Percentiles rank a stretch among this genome's conserved stretches.
These are phyloP conservation scores for Chaetodon trifasciatus DNA, from an alignment of 2,797 vertebrate species.

Conservation along the genomic window DNA sequence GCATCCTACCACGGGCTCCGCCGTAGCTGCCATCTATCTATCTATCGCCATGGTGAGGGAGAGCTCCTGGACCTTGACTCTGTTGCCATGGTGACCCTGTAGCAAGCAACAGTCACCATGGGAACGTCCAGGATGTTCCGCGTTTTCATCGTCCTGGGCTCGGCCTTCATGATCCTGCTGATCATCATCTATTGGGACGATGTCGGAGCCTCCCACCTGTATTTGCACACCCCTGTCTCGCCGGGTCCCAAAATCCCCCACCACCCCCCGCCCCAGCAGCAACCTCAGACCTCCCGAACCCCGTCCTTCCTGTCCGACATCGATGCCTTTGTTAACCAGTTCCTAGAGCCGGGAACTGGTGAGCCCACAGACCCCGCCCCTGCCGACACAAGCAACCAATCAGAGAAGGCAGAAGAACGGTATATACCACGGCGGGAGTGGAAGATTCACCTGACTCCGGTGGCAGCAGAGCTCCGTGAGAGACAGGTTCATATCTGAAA, in stretches of 20 bases:
- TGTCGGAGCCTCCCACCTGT: constrained; percentile 91
- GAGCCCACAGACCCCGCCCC: constrained; percentile 81
- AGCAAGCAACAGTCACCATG: constrained; percentile 87
- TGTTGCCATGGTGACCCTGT: constrained; percentile 80
- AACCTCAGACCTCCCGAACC: constrained; percentile 54
- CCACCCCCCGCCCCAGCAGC: constrained; percentile 70
- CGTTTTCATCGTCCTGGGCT: constrained; percentile 92
- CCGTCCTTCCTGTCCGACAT: constrained; percentile 86
- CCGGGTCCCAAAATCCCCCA: constrained; percentile 83
- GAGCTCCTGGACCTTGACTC: constrained; percentile 64
- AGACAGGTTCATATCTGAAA: constrained; percentile 70
- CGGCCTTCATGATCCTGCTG: constrained; percentile 93
- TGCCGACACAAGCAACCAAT: constrained; percentile 80
- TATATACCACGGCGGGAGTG: constrained; percentile 92
- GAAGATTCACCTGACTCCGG: constrained; percentile 88
- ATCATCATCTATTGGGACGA: constrained; percentile 99
- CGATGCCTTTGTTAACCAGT: constrained; percentile 91
- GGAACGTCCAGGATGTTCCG: constrained; percentile 92
- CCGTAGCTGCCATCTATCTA: constrained; percentile 39
- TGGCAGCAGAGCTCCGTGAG: constrained; percentile 83
- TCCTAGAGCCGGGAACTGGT: constrained; percentile 86
- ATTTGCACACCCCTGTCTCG: constrained; percentile 90
- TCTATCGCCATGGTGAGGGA: constrained; percentile 62
- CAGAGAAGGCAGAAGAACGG: constrained; percentile 83
- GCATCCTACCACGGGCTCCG: constrained; percentile 42